Evolutionary conservation across 2,888 invertebrate genomes (phyloP), one percentile per base, ranked within the genome.

Genomic region (Heliconius ismenius): DNA sequence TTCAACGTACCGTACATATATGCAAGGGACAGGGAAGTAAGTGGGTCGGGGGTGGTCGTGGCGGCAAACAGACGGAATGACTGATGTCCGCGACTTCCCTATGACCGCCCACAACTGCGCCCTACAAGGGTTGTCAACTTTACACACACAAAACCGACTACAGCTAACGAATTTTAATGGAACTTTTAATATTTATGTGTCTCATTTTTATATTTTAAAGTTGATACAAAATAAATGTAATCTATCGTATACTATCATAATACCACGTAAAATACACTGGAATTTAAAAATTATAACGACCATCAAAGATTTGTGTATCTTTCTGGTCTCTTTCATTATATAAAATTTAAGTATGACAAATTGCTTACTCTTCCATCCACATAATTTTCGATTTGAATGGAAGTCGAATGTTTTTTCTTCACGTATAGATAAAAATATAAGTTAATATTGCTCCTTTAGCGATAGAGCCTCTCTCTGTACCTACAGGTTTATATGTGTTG

Each of bases 11-110:
- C 32, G 32, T 32, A 32, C 54, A 49, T 15, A 58, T 70, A 58
- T 70, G 54, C 70, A 70, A 70, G 32, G 70, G 54, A 58, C n/a
- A 70, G n/a, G 70, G 3, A 69, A 58, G 58, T 54, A 69, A 69
- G 69, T 69, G 69, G 69, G 69, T 69, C 58, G 70, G 70, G 70
- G 58, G 70, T 70, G 68, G 75, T 62, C 49, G 70, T 64, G 49
- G 60, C 49, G 62, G 62, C 63, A 54, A 69, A 69, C 49, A 49
- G 63, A 54, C 43, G 63, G 49, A 63, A 75, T 75, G 62, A 43
- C 68, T 75, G 68, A 75, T 75, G 69, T 68, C 68, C 68, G 63
- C 63, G 63, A 75, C 68, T 69, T 43, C 24, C 68, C 75, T 68
- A 62, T 62, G 75, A 43, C 32, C 69, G 70, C 62, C 63, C 68